phyloP scores from a whole-genome alignment of 1,140 invertebrate genomes.

The Ceratoteleas bidentatus region DNA sequence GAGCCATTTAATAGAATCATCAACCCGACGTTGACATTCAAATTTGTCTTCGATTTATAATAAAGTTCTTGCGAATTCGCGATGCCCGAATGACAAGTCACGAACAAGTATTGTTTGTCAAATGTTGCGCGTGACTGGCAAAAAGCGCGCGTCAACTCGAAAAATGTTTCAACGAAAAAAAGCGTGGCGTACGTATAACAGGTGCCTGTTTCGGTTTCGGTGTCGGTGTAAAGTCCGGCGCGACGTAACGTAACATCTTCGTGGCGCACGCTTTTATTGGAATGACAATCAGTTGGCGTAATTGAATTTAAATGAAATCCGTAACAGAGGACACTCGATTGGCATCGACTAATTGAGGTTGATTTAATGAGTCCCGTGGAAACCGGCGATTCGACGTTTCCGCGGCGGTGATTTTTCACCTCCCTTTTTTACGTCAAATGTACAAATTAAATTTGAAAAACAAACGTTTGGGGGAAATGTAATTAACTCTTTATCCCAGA shows the following conservation, averaged over 20 bases:
- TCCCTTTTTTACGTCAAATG: too few relatives aligned
- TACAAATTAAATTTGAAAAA: too few relatives aligned
- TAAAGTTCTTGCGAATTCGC: too few relatives aligned
- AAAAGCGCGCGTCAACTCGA: slow-evolving; percentile 5
- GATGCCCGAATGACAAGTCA: slow-evolving; percentile 11
- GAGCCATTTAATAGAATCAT: too few relatives aligned
- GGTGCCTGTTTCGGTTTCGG: too few relatives aligned
- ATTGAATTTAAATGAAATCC: slow-evolving; percentile 73
- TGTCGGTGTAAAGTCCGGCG: slow-evolving; percentile 29
- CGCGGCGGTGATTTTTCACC: too few relatives aligned
- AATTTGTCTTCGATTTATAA: too few relatives aligned
- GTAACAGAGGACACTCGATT: slow-evolving; percentile 53
- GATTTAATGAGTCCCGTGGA: slow-evolving; percentile 24
- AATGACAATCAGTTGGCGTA: slow-evolving; percentile 49
- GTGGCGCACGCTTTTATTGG: slow-evolving; percentile 21
- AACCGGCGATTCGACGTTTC: slow-evolving; percentile 8
- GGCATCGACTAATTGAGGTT: slow-evolving; percentile 39
- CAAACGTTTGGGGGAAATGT: too few relatives aligned
- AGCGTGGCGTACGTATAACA: slow-evolving; percentile 11
- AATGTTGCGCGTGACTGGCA: background rate
- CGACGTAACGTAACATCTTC: slow-evolving; percentile 32
- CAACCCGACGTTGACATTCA: too few relatives aligned
- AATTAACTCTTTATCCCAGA: too few relatives aligned
- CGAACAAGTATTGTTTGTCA: slow-evolving; percentile 2
- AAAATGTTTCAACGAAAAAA: slow-evolving; percentile 10